Conservation (phyloP, 2,888 invertebrate species). For the Lepeophtheirus nordmannii region DNA sequence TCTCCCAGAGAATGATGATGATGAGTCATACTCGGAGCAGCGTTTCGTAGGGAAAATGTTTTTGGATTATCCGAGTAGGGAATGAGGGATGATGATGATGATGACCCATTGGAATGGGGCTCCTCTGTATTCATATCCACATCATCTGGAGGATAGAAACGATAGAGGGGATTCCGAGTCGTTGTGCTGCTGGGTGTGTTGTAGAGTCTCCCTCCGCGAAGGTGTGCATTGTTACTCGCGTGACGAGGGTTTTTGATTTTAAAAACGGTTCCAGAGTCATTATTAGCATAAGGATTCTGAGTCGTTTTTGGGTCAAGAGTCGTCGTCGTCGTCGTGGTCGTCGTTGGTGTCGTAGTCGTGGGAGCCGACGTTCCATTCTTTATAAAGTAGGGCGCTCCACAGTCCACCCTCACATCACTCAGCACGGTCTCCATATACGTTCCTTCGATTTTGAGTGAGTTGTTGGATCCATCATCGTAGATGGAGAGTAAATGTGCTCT, state of each 20-base stretch:
- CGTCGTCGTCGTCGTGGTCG: conserved; percentile 42
- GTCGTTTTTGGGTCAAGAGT: conserved; percentile 28
- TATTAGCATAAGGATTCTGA: not conserved
- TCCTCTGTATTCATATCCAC: not conserved
- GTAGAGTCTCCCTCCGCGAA: not conserved
- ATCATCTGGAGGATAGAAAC: conserved; percentile 14
- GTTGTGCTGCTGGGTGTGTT: not conserved
- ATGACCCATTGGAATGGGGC: not conserved
- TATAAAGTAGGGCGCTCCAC: conserved; percentile 59
- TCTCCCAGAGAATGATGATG: too few relatives aligned
- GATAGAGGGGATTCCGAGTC: conserved; percentile 1
- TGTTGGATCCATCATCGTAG: conserved; percentile 47
- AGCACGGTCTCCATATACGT: conserved; percentile 31
- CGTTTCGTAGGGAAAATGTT: not conserved
- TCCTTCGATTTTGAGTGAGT: conserved; percentile 46
- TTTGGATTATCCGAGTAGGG: not conserved
- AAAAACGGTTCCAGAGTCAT: not conserved
- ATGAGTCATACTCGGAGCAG: too few relatives aligned
- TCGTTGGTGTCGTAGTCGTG: conserved; percentile 54
- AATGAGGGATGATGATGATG: too few relatives aligned
- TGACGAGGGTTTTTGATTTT: conserved; percentile 1
- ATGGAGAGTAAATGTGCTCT: conserved; percentile 52
- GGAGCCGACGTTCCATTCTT: conserved; percentile 60
- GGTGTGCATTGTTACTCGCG: too few relatives aligned
- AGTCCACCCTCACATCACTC: conserved; percentile 51